Conservation (phyloP, 2,113 vertebrate genomes). For the Scophthalmus maximus region DNA sequence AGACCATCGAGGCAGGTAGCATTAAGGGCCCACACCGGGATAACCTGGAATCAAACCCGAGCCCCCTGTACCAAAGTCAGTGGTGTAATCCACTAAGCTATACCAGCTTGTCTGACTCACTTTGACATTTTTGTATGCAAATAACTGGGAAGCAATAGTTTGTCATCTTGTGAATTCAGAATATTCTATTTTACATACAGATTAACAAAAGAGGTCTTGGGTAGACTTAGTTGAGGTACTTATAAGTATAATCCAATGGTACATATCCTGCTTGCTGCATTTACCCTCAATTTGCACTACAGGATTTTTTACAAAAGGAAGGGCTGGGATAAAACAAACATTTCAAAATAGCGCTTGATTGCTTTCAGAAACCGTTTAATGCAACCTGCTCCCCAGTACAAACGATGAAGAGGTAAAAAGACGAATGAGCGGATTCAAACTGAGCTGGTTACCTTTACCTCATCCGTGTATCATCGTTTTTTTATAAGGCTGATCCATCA, state of each 20-base stretch:
- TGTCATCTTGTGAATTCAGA: neutral
- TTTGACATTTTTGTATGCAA: neutral
- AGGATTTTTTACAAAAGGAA: conserved; percentile 32
- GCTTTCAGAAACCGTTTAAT: conserved; percentile 33
- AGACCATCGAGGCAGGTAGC: no score
- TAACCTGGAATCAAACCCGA: no score
- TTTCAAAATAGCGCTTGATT: conserved; percentile 46
- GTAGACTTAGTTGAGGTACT: neutral
- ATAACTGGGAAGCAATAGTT: no score
- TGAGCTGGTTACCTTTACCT: conserved; percentile 13
- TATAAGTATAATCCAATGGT: conserved; percentile 5
- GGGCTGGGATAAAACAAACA: conserved; percentile 60
- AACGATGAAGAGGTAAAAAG: conserved; percentile 46
- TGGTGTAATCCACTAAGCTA: neutral
- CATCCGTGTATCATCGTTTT: conserved; percentile 37
- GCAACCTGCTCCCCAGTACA: conserved; percentile 40
- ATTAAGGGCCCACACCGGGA: no score
- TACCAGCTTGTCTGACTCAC: neutral
- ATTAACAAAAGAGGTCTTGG: neutral
- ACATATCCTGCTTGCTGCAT: conserved; percentile 2
- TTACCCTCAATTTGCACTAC: conserved; percentile 5
- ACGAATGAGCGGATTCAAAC: conserved; percentile 13
- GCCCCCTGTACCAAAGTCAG: no score
- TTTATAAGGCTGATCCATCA: conserved; percentile 47
- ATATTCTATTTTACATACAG: neutral